Conservation (phyloP, 92 coral and sea anemone species). For the Porites lobata region DNA sequence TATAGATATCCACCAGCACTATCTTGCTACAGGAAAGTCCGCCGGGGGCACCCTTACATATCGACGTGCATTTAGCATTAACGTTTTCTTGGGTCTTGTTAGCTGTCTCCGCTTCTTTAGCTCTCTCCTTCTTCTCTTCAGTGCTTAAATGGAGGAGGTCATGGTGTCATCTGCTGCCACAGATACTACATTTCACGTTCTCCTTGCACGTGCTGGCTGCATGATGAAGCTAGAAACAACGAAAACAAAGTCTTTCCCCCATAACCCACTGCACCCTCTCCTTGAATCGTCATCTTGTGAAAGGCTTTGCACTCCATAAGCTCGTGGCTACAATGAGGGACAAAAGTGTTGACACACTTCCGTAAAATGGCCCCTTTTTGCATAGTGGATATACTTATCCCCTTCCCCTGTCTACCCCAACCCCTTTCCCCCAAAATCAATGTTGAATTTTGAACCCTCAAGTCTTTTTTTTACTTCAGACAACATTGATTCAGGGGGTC, state of each 20-base stretch:
- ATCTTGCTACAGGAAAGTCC: constrained; percentile 62
- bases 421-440: too few species aligned
- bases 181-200: constrained; percentile 27
- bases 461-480: too few species aligned
- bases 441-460: too few species aligned
- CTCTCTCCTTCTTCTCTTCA: constrained; percentile 22
- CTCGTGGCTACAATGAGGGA: too few species aligned
- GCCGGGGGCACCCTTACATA: constrained; percentile 25
- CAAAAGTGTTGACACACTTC: too few species aligned
- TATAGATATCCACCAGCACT: constrained; percentile 57
- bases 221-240: constrained; percentile 42
- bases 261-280: constrained; percentile 34
- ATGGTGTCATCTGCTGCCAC: constrained; percentile 54
- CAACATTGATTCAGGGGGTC: too few species aligned
- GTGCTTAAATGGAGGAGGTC: neutral
- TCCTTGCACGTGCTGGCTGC: constrained; percentile 40
- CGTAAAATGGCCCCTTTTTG: too few species aligned
- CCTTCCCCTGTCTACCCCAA: too few species aligned
- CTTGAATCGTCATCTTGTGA: constrained; percentile 26
- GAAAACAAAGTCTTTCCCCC: constrained; percentile 53
- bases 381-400: too few species aligned
- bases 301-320: constrained; percentile 52
- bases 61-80: constrained; percentile 30
- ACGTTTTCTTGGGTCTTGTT: neutral
- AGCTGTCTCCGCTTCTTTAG: constrained; percentile 26